Evolutionary conservation across 1,140 invertebrate species (phyloP), one percentile per base, ranked within the genome.

Genomic region (Drosophila melanogaster): DNA sequence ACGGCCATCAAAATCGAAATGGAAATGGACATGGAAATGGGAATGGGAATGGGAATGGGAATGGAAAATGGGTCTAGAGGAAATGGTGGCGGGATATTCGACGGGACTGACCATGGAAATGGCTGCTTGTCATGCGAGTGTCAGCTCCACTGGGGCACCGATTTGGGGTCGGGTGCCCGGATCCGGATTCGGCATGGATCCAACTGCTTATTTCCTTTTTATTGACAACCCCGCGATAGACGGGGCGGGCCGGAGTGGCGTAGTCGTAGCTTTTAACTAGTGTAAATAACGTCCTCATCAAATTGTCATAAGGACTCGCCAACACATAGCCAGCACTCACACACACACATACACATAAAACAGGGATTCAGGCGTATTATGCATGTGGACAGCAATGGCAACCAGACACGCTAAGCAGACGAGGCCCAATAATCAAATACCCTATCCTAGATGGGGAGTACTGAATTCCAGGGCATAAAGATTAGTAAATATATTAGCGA

Each of bases 211-310:
- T 79, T 89, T 89, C 77, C 74, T 89, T 89, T 83, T 84, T 78
- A 89, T 83, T 77, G 84, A 89, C 84, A 89, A 55, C 76, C 55
- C 43, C 50, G 33, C 49, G 57, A 57, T 64, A 55, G 40, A 11
- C 30, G 43, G n/a, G 33, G 24, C 33, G 38, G 38, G 15, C 5
- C n/a, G 10, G 41, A 14, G 22, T n/a, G 35, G 50, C 14, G 44
- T 54, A 54, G 57, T 15, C 57, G 43, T 79, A 73, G 84, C 84
- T 89, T 89, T 89, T 89, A 89, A 89, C 84, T 89, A 89, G 84
- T 84, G 84, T 84, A 89, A 89, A 89, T 89, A 89, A 89, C 62
- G 84, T 89, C 84, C 84, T 89, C 84, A 89, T 89, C 84, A 89
- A 89, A 89, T 89, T 89, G 84, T 89, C 84, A 89, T 89, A 89